A percentile compares a stretch with the other conserved stretches of the same genome.
phyloP scores from a whole-genome alignment of 2,797 vertebrate genomes.

The Heterohyrax brucei region DNA sequence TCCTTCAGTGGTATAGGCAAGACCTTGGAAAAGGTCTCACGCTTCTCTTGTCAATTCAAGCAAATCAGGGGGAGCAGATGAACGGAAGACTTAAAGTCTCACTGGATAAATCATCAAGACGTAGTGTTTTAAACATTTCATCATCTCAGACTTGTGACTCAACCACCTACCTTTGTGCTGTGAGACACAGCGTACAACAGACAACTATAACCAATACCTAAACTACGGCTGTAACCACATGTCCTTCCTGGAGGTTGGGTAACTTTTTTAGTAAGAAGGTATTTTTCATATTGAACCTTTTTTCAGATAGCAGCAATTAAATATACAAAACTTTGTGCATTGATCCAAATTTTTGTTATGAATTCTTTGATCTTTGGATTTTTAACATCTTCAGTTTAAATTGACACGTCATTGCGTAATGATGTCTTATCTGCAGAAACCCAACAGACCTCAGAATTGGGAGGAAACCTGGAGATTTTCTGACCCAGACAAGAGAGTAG shows the following conservation, averaged over 20 bases:
- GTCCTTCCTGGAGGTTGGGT: background rate
- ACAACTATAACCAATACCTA: background rate
- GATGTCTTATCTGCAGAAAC: background rate
- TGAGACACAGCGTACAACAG: background rate
- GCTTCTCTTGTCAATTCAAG: background rate
- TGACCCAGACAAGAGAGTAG: background rate
- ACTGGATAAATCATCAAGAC: background rate
- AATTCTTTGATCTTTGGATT: background rate
- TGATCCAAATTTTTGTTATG: conserved; percentile 7
- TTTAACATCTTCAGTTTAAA: background rate
- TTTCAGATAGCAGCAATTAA: background rate
- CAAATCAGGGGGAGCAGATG: background rate
- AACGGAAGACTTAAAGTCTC: conserved; percentile 27
- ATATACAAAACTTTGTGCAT: background rate
- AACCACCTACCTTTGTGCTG: conserved; percentile 68
- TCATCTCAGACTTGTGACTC: background rate
- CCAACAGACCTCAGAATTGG: too few relatives aligned
- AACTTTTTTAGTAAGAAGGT: background rate
- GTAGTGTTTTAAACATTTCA: conserved; percentile 7
- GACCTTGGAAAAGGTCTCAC: background rate
- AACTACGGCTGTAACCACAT: background rate
- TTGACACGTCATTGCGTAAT: background rate
- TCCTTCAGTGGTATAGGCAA: conserved; percentile 67
- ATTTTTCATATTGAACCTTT: background rate
- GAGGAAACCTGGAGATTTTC: background rate